Evolutionary conservation across 2,888 invertebrate species (phyloP), one percentile per base, ranked within the genome.

Genomic region (Lamproptera curius): DNA sequence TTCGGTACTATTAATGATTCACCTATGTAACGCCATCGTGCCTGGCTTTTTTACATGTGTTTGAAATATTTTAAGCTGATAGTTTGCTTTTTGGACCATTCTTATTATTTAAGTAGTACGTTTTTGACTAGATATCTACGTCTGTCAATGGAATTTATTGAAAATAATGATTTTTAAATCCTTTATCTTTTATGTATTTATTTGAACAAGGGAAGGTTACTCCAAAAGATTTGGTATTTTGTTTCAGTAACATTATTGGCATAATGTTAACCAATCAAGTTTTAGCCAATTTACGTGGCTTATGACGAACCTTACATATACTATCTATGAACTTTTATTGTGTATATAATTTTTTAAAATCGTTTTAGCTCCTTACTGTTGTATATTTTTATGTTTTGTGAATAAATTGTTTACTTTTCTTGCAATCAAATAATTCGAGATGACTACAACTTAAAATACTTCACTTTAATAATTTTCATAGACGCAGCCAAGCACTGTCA

Each of bases 31-130:
- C 65, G 64, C 74, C 75, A 67, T 63, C 74, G 74, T 79, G 78
- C 78, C 76, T 76, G 70, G 74, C 75, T 74, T 76, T 66, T 66
- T 36, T 40, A 36, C 31, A 51, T 17, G 15, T 28, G 23, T 62
- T 64, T 65, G 65, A 71, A 70, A 68, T 73, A 70, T 69, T 69
- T 68, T 67, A 69, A 70, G 64, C 62, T 69, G 67, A 65, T 54
- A 20, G 20, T 20, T 20, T 6, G 20, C 33, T 8, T 38, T 34
- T 39, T 16, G 48, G 42, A 43, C 42, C 42, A 37, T 42, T 11
- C 34, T 16, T 48, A 23, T 48, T 14, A 13, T 38, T 39, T 48
- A 34, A 38, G 42, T 42, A 42, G 14, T 11, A n/a, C n/a, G n/a
- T n/a, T n/a, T n/a, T n/a, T n/a, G n/a, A n/a, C n/a, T n/a, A n/a